These are phyloP conservation scores for Zaprionus lachaisei DNA, from an alignment of 1,140 invertebrate species.

Conservation along the genomic window DNA sequence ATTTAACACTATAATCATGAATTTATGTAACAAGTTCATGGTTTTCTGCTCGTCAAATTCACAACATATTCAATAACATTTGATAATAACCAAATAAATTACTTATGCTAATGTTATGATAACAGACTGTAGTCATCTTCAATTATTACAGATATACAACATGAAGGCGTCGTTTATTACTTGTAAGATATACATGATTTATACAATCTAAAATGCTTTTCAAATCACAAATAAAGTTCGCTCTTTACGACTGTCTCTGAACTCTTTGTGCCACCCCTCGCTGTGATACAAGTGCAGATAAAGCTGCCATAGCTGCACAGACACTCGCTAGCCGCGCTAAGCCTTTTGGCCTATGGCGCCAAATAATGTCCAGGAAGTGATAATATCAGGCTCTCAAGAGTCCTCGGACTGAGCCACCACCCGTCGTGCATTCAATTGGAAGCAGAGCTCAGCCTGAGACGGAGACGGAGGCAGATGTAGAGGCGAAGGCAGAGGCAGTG, in stretches of 20 bases:
- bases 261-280: not conserved
- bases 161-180: too few relatives aligned
- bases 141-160: too few relatives aligned
- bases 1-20: not conserved
- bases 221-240: too few relatives aligned
- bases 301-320: slow-evolving; percentile 31
- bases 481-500: not conserved
- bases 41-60: too few relatives aligned
- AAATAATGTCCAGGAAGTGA: slow-evolving; percentile 81
- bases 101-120: too few relatives aligned
- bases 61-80: too few relatives aligned
- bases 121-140: too few relatives aligned
- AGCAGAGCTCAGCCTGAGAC: slow-evolving; percentile 39
- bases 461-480: not conserved
- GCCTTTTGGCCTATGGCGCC: slow-evolving; percentile 78
- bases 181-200: too few relatives aligned
- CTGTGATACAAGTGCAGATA: slow-evolving; percentile 39
- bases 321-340: slow-evolving; percentile 59
- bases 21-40: too few relatives aligned
- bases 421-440: slow-evolving; percentile 75
- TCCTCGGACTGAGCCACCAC: slow-evolving; percentile 39
- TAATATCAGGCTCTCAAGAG: slow-evolving; percentile 71
- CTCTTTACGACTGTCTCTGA: too few relatives aligned
- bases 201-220: too few relatives aligned
- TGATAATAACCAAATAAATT: too few relatives aligned